These are phyloP conservation scores for Eristalis pertinax DNA, from an alignment of 2,888 invertebrate species.

Conservation along the genomic window DNA sequence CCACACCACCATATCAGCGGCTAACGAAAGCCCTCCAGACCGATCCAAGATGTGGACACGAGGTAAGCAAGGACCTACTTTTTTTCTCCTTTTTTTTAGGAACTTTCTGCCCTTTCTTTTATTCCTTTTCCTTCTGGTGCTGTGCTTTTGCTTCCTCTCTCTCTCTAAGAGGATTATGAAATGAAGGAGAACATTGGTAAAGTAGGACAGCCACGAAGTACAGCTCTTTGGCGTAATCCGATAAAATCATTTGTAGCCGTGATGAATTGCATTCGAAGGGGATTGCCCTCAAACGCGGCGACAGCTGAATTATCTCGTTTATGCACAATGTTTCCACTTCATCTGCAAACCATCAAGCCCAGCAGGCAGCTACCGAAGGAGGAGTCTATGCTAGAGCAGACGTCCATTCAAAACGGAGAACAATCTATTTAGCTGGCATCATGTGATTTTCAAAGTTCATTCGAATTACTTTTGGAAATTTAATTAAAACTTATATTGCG, in stretches of 20 bases:
- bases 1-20: constrained; percentile 82
- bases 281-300: neutral
- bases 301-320: constrained; percentile 18
- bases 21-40: constrained; percentile 83
- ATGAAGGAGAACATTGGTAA: neutral
- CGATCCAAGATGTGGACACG: constrained; percentile 83
- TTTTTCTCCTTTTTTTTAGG: constrained; percentile 10
- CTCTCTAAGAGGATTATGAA: constrained; percentile 27
- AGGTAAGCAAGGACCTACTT: constrained; percentile 77
- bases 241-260: constrained; percentile 36
- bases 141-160: neutral
- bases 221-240: constrained; percentile 36
- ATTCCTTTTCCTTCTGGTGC: neutral
- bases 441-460: constrained; percentile 45
- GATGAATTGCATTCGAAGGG: constrained; percentile 8
- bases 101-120: constrained; percentile 3
- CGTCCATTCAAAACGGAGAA: constrained; percentile 8
- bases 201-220: constrained; percentile 28
- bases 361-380: neutral
- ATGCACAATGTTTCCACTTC: constrained; percentile 42
- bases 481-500: constrained; percentile 59
- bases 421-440: constrained; percentile 55
- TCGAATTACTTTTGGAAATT: constrained; percentile 55
- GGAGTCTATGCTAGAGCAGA: neutral
- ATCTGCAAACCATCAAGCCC: constrained; percentile 12